Evolutionary conservation across 2,888 invertebrate species (phyloP).

Genomic region (Drosophila recens): DNA sequence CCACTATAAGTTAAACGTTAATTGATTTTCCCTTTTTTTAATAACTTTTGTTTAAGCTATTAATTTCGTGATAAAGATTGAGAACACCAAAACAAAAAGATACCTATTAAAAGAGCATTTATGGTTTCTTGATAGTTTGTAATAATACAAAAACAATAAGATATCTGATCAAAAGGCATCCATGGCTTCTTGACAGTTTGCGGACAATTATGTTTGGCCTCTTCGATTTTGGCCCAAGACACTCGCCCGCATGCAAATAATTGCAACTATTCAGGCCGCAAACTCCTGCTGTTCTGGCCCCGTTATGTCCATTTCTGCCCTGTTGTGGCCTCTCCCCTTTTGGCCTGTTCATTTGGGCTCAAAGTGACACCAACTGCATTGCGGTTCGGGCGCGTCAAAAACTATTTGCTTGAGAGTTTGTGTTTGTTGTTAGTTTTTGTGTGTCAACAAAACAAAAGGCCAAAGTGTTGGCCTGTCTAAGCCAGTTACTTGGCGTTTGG

Average conservation of each 20-base stretch:
- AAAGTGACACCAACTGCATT: conserved; percentile 73
- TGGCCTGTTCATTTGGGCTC: conserved; percentile 40
- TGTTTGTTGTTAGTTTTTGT: conserved; percentile 43
- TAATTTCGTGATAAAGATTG: too few species aligned
- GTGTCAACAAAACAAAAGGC: conserved; percentile 59
- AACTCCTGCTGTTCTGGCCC: conserved; percentile 11
- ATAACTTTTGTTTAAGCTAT: too few species aligned
- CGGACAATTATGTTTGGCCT: not conserved
- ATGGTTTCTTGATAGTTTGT: too few species aligned
- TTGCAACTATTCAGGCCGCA: conserved; percentile 42
- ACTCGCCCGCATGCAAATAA: conserved; percentile 51
- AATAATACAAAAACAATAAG: too few species aligned
- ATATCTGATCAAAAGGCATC: too few species aligned
- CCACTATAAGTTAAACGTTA: too few species aligned
- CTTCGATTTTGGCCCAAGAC: not conserved
- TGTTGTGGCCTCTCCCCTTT: not conserved
- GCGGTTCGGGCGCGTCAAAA: conserved; percentile 71
- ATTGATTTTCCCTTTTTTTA: too few species aligned
- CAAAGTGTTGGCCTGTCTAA: conserved; percentile 68
- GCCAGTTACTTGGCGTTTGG: conserved; percentile 64
- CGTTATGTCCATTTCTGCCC: not conserved
- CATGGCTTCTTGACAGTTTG: not conserved
- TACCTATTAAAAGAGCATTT: too few species aligned
- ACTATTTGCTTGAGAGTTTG: conserved; percentile 67
- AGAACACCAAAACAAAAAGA: too few species aligned